Base-by-base conservation (phyloP, 2,888 invertebrate genomes). In the Nomada goodeniana region DNA sequence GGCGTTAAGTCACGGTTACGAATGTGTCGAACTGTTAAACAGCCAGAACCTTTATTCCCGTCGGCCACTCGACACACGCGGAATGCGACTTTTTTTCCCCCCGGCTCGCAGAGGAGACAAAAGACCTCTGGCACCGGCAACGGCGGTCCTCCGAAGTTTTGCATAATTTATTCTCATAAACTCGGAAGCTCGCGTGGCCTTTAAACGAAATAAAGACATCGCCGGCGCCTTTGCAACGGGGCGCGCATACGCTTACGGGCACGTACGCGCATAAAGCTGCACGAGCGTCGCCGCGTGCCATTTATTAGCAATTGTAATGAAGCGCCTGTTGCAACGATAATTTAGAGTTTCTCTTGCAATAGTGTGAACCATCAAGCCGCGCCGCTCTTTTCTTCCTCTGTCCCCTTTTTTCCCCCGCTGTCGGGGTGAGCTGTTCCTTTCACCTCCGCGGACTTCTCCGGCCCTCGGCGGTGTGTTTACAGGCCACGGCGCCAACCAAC, bases 241-340 rank as follows among this genome's bases (percentile, higher is more conserved):
- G n/a, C 47, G 60, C 59, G 72, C 76, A 61, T 52, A 75, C 75
- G 75, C 70, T 82, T 75, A 67, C 57, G 80, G 42, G 47, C 75
- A 61, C 82, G 69, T 83, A 72, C 69, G 83, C 60, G 84, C 61
- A 78, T 76, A 74, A 80, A 82, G 65, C 72, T 42, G 70, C 75
- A 70, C 69, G 73, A 73, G 73, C 64, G 55, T 88, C 82, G 75
- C 68, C 72, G 74, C 75, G 72, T 86, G 78, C 77, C 77, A 70
- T 80, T 88, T 81, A 87, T 84, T 82, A 88, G 78, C 83, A 76
- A 85, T 86, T 80, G 80, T 80, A 80, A 80, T 78, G 80, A 81
- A 83, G 80, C 61, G 87, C 74, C 78, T 74, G 76, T 80, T 80
- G 87, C 74, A 82, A 71, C 74, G 82, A 81, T 83, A 88, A 88